Evolutionary conservation across 2,797 vertebrate genomes (phyloP).

Genomic region (Anguilla megastoma): DNA sequence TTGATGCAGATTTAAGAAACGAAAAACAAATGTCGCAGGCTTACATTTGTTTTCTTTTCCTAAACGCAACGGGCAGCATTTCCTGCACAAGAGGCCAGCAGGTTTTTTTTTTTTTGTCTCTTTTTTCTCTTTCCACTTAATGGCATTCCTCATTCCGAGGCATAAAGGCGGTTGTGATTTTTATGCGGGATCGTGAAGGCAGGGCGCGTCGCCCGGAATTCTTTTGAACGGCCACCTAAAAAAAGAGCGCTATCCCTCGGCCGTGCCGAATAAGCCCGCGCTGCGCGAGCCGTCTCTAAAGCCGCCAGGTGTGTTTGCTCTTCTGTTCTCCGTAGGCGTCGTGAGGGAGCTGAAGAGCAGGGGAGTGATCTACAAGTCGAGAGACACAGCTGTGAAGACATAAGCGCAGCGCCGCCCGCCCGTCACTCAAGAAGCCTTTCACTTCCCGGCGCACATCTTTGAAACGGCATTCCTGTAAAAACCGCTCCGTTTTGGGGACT

Average conservation of each 20-base stretch:
- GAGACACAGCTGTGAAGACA: constrained; percentile 95
- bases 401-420: constrained; percentile 39
- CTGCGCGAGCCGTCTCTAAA: not conserved
- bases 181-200: not conserved
- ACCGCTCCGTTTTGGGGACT: not conserved
- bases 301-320: not conserved
- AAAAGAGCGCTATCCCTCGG: too few relatives aligned
- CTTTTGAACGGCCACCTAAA: too few relatives aligned
- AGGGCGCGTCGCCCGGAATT: not conserved
- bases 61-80: too few relatives aligned
- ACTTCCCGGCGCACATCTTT: too few relatives aligned
- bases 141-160: not conserved
- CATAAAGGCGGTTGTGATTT: not conserved
- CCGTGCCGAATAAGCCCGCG: too few relatives aligned
- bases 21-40: not conserved
- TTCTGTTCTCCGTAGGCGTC: constrained; percentile 74
- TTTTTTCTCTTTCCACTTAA: not conserved
- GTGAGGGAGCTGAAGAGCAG: constrained; percentile 96
- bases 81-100: too few relatives aligned
- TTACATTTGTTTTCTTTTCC: not conserved
- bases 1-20: not conserved
- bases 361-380: constrained; percentile 95
- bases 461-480: constrained; percentile 4
- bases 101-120: too few relatives aligned
- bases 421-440: not conserved